Base-by-base conservation (phyloP, 1,140 invertebrate species). In the Mizuhopecten yessoensis region DNA sequence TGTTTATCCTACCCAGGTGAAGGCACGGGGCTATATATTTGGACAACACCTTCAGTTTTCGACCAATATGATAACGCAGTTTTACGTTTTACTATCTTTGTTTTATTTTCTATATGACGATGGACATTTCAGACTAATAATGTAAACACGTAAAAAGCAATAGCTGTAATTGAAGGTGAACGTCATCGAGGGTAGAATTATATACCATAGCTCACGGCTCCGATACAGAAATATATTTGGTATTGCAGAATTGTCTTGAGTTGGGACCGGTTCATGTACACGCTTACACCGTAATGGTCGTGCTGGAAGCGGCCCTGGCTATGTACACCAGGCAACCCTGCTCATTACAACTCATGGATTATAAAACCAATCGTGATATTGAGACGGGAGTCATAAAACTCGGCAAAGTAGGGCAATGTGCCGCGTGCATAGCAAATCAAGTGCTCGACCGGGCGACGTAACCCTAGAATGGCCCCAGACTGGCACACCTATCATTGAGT, bases 101-200 rank as follows among this genome's bases (percentile, higher is more conserved):
- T 75, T 75, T 75, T 75, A 75, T 75, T 75, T 75, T 29, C 57
- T 75, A n/a, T 17, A n/a, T 29, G 57, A 75, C 57, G 29, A 75
- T 75, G 57, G 57, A 29, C 57, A 75, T 75, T 75, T 75, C 29
- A 75, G 57, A 75, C 23, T 75, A 75, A 75, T 75, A 23, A 75
- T 29, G 57, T 75, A 75, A 75, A 75, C 57, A 75, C n/a, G 17
- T 23, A 75, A n/a, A 75, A 75, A 75, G 23, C 57, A 75, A 75
- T 75, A 75, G 57, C 23, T 29, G 57, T 75, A 75, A 75, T 75
- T 23, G 57, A 75, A 75, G 57, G 57, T 75, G 57, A 13, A 75
- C 57, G 57, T 75, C 57, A 75, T 29, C 57, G n/a, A 75, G 57
- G n/a, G 23, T 5, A n/a, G 57, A 75, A n/a, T 75, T 75, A 75